These are phyloP conservation scores for Elymnias hypermnestra DNA, from an alignment of 1,140 invertebrate genomes.

Conservation along the genomic window DNA sequence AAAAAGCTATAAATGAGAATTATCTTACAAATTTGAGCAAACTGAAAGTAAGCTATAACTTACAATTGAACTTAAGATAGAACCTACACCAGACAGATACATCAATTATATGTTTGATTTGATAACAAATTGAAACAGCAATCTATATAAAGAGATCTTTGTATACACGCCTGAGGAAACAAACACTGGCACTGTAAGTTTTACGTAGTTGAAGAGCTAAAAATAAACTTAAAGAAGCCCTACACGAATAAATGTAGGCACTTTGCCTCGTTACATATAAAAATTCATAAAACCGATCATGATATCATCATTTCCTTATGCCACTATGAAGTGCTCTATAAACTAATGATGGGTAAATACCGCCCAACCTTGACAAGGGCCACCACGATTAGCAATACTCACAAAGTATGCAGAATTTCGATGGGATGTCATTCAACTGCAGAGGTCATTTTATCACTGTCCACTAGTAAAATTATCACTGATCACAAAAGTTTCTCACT, in stretches of 20 bases:
- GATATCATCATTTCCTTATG: conserved; percentile 53
- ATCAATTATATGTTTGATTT: conserved; percentile 1
- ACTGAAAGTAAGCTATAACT: no score
- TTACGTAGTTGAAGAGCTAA: conserved; percentile 45
- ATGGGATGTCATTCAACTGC: conserved; percentile 21
- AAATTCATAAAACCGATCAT: conserved; percentile 51
- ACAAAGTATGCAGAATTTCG: conserved; percentile 22
- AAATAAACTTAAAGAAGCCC: conserved; percentile 55
- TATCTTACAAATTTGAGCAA: no score
- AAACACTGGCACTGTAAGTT: conserved; percentile 20
- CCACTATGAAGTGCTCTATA: conserved; percentile 26
- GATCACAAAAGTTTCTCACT: conserved; percentile 13
- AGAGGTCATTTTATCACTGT: conserved; percentile 10
- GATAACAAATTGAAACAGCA: conserved; percentile 14
- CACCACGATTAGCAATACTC: conserved; percentile 30
- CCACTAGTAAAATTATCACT: conserved; percentile 9
- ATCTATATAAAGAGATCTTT: conserved; percentile 13
- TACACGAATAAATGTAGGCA: conserved; percentile 23
- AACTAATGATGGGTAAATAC: conserved; percentile 41
- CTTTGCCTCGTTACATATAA: conserved; percentile 31
- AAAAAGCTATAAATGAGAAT: no score
- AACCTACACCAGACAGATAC: conserved; percentile 8
- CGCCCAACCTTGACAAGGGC: conserved; percentile 32
- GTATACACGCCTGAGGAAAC: conserved; percentile 10
- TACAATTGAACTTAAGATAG: neutral